phyloP scores from a whole-genome alignment of 1,140 invertebrate genomes.

The Hetaerina americana region DNA sequence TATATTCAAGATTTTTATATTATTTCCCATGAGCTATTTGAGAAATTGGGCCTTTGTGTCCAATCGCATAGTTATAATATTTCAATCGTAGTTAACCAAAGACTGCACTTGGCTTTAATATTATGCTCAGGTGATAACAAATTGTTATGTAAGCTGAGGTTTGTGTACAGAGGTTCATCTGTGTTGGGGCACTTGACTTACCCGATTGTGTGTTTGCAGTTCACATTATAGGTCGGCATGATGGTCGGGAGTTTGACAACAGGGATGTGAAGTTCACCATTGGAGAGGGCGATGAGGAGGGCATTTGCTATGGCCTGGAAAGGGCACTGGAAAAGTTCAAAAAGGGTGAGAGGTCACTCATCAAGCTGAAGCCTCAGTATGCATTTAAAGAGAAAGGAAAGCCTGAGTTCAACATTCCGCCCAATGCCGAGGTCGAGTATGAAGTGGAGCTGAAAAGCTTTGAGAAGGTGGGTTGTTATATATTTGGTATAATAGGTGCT shows the following conservation, averaged over 20 bases:
- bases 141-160: too few species aligned
- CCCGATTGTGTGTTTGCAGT: slow-evolving; percentile 47
- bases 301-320: slow-evolving; percentile 74
- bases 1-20: too few species aligned
- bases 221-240: slow-evolving; percentile 57
- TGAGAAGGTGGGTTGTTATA: slow-evolving; percentile 50
- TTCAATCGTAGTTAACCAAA: too few species aligned
- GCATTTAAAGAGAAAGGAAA: slow-evolving; percentile 67
- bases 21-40: too few species aligned
- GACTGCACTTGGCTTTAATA: too few species aligned
- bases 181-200: too few species aligned
- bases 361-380: slow-evolving; percentile 66
- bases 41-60: too few species aligned
- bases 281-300: slow-evolving; percentile 68
- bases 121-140: too few species aligned
- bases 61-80: too few species aligned
- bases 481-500: too few species aligned
- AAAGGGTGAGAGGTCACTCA: slow-evolving; percentile 59
- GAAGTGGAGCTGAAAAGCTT: slow-evolving; percentile 67
- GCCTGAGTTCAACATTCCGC: slow-evolving; percentile 57
- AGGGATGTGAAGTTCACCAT: slow-evolving; percentile 67
- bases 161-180: too few species aligned
- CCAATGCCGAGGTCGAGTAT: slow-evolving; percentile 68
- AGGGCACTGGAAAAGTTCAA: slow-evolving; percentile 71
- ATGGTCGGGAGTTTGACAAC: slow-evolving; percentile 54